phyloP scores from a whole-genome alignment of 2,888 invertebrate genomes.

The Euspilapteryx auroguttella region DNA sequence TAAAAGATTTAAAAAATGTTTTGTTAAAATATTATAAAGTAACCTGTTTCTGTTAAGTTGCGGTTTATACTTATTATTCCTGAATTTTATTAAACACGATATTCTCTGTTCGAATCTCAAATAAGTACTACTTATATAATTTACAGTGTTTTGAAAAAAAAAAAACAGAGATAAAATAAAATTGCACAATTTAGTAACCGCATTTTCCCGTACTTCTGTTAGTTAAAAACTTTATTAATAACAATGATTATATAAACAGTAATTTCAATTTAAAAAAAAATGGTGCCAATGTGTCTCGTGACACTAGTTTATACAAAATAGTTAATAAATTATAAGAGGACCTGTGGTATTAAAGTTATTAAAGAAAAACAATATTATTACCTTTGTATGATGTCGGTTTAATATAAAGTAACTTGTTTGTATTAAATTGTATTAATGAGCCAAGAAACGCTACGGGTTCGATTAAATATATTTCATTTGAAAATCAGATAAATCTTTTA shows the following conservation, averaged over 20 bases:
- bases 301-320: conserved; percentile 2
- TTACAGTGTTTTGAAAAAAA: too few relatives aligned
- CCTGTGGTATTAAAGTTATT: conserved; percentile 21
- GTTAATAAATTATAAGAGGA: conserved; percentile 16
- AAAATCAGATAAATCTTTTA: conserved; percentile 24
- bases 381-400: neutral
- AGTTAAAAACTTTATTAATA: too few relatives aligned
- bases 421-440: conserved; percentile 39
- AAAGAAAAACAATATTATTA: conserved; percentile 11
- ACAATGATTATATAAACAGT: too few relatives aligned
- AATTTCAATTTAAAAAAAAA: too few relatives aligned
- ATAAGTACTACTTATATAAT: too few relatives aligned
- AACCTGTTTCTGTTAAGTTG: conserved; percentile 39
- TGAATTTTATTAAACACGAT: conserved; percentile 21
- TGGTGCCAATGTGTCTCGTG: neutral
- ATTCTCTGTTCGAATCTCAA: conserved; percentile 50
- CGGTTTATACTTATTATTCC: conserved; percentile 48
- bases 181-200: too few relatives aligned
- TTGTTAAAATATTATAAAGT: too few relatives aligned
- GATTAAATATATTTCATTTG: conserved; percentile 53
- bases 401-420: conserved; percentile 22
- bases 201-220: too few relatives aligned
- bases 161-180: too few relatives aligned
- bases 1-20: conserved; percentile 12
- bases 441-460: conserved; percentile 62